Evolutionary conservation across 2,113 vertebrate species (phyloP).

Genomic region (Ameiurus melas): DNA sequence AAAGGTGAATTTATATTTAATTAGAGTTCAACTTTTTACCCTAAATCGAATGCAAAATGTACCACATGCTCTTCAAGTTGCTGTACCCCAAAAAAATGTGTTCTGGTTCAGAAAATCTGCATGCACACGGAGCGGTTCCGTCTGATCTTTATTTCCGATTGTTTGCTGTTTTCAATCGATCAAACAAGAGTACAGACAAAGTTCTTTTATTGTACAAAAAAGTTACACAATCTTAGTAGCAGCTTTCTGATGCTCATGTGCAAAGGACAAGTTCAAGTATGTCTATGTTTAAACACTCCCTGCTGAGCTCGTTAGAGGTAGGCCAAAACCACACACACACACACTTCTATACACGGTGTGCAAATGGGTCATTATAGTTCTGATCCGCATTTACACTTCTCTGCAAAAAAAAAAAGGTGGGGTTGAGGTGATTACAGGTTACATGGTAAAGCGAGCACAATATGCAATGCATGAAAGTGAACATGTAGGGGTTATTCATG

Average conservation of each 20-base stretch:
- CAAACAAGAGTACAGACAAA: constrained; percentile 22
- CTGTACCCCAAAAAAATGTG: neutral
- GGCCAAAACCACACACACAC: constrained; percentile 40
- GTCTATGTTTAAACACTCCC: constrained; percentile 52
- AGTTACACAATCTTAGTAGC: constrained; percentile 64
- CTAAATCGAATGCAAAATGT: neutral
- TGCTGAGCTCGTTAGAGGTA: constrained; percentile 62
- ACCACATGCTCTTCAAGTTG: neutral
- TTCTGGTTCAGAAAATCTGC: neutral
- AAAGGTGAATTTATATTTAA: neutral
- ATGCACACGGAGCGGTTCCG: neutral
- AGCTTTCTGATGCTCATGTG: constrained; percentile 63
- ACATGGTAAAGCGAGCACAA: neutral
- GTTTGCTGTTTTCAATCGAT: neutral
- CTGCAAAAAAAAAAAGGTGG: neutral
- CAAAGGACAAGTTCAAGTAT: constrained; percentile 64
- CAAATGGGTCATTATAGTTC: neutral
- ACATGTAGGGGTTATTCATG: neutral
- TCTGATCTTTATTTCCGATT: neutral
- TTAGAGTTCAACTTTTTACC: neutral
- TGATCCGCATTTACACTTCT: neutral
- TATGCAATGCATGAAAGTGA: constrained; percentile 44
- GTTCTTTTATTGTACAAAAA: constrained; percentile 64
- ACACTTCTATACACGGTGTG: constrained; percentile 11
- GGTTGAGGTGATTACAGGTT: neutral